Conservation (phyloP, 2,797 vertebrate genomes). For the Moxostoma hubbsi region DNA sequence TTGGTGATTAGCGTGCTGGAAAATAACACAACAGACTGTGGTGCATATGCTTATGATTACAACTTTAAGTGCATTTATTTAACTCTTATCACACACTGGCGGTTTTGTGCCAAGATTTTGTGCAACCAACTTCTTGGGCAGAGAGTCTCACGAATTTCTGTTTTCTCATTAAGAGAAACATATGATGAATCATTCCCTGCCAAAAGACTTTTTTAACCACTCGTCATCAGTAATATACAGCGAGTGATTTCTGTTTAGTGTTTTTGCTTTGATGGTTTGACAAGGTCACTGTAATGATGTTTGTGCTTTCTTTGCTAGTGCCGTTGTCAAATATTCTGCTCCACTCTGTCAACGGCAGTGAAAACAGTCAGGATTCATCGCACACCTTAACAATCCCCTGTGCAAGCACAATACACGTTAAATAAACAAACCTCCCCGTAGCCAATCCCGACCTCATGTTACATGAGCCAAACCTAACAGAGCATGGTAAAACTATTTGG, state of each 20-base stretch:
- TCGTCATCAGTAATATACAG: conserved; percentile 20
- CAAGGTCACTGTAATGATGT: conserved; percentile 56
- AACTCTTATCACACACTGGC: conserved; percentile 71
- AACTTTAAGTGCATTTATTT: conserved; percentile 78
- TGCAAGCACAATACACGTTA: conserved; percentile 45
- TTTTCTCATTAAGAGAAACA: conserved; percentile 56
- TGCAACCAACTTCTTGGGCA: conserved; percentile 58
- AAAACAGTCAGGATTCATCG: conserved; percentile 44
- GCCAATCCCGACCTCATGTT: conserved; percentile 33
- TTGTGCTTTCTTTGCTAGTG: conserved; percentile 48
- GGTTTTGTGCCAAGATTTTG: conserved; percentile 58
- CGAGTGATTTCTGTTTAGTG: conserved; percentile 34
- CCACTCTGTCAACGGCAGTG: conserved; percentile 38
- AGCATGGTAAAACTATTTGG: conserved; percentile 73
- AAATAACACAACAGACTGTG: conserved; percentile 84
- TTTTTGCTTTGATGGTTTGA: conserved; percentile 40
- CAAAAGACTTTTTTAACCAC: conserved; percentile 53
- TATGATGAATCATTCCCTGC: conserved; percentile 57
- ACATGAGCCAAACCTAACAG: conserved; percentile 67
- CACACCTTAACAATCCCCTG: conserved; percentile 28
- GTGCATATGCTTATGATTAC: conserved; percentile 82
- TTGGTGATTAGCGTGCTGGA: conserved; percentile 76
- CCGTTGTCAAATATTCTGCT: conserved; percentile 35
- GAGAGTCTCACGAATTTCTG: conserved; percentile 53
- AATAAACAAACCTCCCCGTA: conserved; percentile 56